These are phyloP conservation scores for Euzophera pinguis DNA, from an alignment of 2,888 invertebrate species.

Conservation along the genomic window DNA sequence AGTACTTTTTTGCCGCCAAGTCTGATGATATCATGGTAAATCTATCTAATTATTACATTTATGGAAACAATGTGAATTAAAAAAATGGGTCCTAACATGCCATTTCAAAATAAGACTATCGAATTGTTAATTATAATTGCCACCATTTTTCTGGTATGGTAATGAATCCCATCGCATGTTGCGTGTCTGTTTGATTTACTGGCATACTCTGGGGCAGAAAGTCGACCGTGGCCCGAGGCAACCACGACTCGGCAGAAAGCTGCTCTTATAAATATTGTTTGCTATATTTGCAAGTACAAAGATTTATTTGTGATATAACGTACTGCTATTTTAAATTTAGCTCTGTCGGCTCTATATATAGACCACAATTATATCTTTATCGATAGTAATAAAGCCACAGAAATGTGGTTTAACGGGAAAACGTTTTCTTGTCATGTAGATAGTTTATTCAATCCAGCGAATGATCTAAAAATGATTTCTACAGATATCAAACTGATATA, in stretches of 20 bases:
- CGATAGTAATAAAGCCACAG: too few relatives aligned
- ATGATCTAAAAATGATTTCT: too few relatives aligned
- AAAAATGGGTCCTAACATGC: neutral
- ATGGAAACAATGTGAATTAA: too few relatives aligned
- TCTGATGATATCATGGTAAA: too few relatives aligned
- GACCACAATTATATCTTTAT: too few relatives aligned
- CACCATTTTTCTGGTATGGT: neutral
- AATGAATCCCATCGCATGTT: slow-evolving; percentile 20
- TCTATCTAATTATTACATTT: too few relatives aligned
- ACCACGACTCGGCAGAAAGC: slow-evolving; percentile 56
- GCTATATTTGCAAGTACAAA: slow-evolving; percentile 28
- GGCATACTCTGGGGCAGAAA: slow-evolving; percentile 43
- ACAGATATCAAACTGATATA: too few relatives aligned
- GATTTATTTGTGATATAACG: neutral
- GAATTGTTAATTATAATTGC: slow-evolving; percentile 1
- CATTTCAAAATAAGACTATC: neutral
- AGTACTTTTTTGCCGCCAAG: too few relatives aligned
- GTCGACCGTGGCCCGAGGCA: slow-evolving; percentile 52
- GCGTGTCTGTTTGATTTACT: slow-evolving; percentile 39
- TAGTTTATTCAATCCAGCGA: too few relatives aligned
- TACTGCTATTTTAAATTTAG: neutral
- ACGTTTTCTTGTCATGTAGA: too few relatives aligned
- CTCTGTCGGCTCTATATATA: too few relatives aligned
- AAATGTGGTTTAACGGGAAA: too few relatives aligned
- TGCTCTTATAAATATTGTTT: slow-evolving; percentile 38